Conservation (phyloP, 2,888 invertebrate genomes). For the Anaspis maculata region DNA sequence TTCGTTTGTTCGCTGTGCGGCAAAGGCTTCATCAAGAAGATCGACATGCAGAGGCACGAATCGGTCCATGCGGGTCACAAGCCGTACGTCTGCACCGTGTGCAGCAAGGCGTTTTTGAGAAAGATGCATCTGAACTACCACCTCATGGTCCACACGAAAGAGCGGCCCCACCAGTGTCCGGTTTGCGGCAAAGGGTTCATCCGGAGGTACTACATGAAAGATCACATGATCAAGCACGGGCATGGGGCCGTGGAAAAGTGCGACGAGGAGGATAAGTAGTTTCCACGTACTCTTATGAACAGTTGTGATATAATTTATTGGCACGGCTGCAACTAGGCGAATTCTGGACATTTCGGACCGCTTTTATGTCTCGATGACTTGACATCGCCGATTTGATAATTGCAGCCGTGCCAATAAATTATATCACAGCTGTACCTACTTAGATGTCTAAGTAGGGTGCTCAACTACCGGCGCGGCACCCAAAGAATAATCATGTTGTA, state of each 20-base stretch:
- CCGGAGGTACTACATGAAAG: constrained; percentile 28
- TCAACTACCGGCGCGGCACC: no score
- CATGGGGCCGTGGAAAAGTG: constrained; percentile 18
- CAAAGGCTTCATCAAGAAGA: constrained; percentile 29
- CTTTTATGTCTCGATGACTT: no score
- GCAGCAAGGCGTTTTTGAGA: constrained; percentile 29
- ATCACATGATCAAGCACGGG: constrained; percentile 28
- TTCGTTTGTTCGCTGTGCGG: constrained; percentile 28
- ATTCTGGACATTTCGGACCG: no score
- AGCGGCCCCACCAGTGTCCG: constrained; percentile 29
- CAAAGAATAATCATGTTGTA: no score
- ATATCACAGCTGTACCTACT: no score
- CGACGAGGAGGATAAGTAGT: no score
- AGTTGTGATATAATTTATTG: no score
- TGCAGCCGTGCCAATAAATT: no score
- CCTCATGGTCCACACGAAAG: constrained; percentile 30
- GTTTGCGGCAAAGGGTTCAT: constrained; percentile 33
- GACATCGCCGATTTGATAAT: no score
- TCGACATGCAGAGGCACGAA: constrained; percentile 31
- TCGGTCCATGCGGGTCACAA: constrained; percentile 28
- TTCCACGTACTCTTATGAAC: no score
- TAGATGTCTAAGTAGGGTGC: no score
- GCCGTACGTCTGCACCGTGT: constrained; percentile 25
- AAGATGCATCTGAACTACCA: constrained; percentile 29
- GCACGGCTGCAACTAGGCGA: no score